Evolutionary conservation across 2,113 vertebrate genomes (phyloP).

Genomic region (Eonycteris spelaea): DNA sequence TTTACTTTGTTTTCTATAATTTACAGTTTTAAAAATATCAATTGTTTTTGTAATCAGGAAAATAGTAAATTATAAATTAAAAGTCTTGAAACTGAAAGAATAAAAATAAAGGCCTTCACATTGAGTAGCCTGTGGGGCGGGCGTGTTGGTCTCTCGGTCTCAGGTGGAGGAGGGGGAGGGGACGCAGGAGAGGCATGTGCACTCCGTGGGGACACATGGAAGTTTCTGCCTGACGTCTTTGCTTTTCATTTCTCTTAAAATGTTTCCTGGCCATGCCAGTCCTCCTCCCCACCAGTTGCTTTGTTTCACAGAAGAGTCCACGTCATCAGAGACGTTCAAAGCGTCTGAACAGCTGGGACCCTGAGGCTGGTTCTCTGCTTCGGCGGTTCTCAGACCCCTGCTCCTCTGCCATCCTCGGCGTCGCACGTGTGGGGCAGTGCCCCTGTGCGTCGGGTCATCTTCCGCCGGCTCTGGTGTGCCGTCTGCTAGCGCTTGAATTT

Average conservation of each 20-base stretch:
- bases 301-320: neutral
- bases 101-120: too few relatives aligned
- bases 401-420: neutral
- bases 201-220: neutral
- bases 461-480: neutral
- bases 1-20: too few relatives aligned
- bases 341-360: too few relatives aligned
- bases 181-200: neutral
- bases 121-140: neutral
- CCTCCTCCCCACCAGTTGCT: too few relatives aligned
- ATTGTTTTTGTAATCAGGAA: too few relatives aligned
- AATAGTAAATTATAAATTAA: too few relatives aligned
- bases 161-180: neutral
- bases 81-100: too few relatives aligned
- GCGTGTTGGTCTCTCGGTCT: neutral
- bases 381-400: neutral
- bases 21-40: too few relatives aligned
- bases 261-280: neutral
- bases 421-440: neutral
- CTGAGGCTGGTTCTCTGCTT: too few relatives aligned
- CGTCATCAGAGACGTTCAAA: neutral
- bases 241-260: neutral
- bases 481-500: neutral
- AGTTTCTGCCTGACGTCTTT: neutral
- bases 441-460: neutral